Evolutionary conservation across 2,797 vertebrate species (phyloP), one percentile per base, ranked within the genome.

Genomic region (Ctenopoma multispine): DNA sequence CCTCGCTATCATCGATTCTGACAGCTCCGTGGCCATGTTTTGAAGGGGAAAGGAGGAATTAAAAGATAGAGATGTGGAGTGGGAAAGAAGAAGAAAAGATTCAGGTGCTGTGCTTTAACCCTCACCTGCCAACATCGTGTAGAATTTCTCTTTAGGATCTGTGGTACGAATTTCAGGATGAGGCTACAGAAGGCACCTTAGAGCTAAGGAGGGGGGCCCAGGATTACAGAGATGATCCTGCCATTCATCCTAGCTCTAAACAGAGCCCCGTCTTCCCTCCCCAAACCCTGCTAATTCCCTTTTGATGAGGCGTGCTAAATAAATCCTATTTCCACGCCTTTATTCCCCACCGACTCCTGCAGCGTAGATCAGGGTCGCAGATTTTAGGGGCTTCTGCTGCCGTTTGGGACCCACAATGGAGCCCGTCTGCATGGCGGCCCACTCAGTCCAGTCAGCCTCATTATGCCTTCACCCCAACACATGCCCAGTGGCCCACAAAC

Each of bases 281-380:
- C 87, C 89, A 81, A 90, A 93, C 92, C 92, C 90, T 90, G 91
- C 92, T 95, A 96, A 93, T 95, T 95, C 91, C 94, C 95, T 95
- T 92, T 94, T 93, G 95, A 94, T 92, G 94, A 95, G 94, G 94
- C 95, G 93, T 94, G 92, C 94, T 95, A 96, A 96, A 97, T 96
- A 96, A 97, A 97, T 96, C 96, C 95, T 93, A 82, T 91, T 95
- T 95, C 90, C 93, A 94, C 87, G 93, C 92, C 89, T 94, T 94
- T 94, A 94, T 95, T 94, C 93, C 91, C 92, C 82, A 90, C 92
- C 94, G 95, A 93, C 95, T 94, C 95, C 94, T 94, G 95, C 94
- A 94, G 94, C 92, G 94, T 88, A 90, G 95, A 96, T 95, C 95
- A 95, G 94, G 94, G 92, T 89, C 90, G 89, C 89, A 93, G 95